Base-by-base conservation (phyloP, 2,113 vertebrate species). In the Ginglymostoma cirratum region DNA sequence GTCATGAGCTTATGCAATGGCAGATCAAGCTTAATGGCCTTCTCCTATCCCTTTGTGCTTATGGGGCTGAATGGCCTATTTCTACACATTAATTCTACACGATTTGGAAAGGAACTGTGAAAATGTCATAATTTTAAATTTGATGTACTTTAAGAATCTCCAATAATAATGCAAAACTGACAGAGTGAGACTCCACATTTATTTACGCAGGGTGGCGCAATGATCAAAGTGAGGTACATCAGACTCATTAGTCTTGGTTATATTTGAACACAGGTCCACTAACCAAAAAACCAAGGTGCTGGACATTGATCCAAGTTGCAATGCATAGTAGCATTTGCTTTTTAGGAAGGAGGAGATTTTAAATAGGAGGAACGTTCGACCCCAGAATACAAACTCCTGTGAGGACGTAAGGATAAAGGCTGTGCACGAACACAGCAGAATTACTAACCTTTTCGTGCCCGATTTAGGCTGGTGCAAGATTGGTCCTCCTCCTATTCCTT, bases 371-470 rank as follows among this genome's bases (percentile, higher is more conserved):
- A 52, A 87, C 7, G 23, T 87, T 87, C 10, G 2, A 87, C 23
- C 48, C 52, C 85, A 89, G 14, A 89, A 89, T 61, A 89, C 15
- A 14, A 34, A 10, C 12, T 30, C 86, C 27, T 61, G 55, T 12
- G 55, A 61, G 55, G 30, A n/a, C 87, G 55, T 30, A 65, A 61
- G 24, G 15, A 30, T 90, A 17, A 65, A 65, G 52, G 12, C 10
- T 27, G 27, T 10, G 27, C 8, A 27, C 24, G 45, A 69, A 14
- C 92, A 24, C 12, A 42, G 66, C 66, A 27, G 23, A 21, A 70
- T 48, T 48, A 95, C 97, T 96, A 96, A 99, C 99, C 98, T 99
- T 97, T 98, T 99, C 10, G 97, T 96, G 19, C 97, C 96, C 19
- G 96, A 97, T 96, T 98, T 98, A 0, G 95, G 97, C 96, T 98